Evolutionary conservation across 2,113 vertebrate species (phyloP).

Genomic region (Grammomys dolichurus): DNA sequence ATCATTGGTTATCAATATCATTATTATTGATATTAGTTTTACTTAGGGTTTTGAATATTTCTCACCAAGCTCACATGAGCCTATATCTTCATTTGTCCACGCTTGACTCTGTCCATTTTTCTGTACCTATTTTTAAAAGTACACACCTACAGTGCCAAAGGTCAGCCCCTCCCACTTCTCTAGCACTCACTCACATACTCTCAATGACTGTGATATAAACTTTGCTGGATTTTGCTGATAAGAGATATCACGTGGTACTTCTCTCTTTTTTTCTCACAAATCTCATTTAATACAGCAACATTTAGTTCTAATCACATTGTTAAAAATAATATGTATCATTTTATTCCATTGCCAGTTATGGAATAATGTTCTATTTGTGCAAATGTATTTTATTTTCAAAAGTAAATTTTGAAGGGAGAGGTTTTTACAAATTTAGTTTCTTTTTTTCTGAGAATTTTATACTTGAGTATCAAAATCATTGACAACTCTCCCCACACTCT

Average conservation of each 20-base stretch:
- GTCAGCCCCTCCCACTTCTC: too few relatives aligned
- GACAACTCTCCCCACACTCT: neutral
- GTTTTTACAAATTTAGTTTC: slow-evolving; percentile 15
- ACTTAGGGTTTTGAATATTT: neutral
- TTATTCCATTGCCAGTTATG: neutral
- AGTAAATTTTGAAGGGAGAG: neutral
- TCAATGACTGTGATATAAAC: too few relatives aligned
- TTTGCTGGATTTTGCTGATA: neutral
- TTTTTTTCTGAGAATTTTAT: neutral
- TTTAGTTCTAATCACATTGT: neutral
- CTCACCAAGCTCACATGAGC: neutral
- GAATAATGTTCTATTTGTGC: neutral
- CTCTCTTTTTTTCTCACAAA: neutral
- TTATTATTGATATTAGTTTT: neutral
- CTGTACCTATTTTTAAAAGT: neutral
- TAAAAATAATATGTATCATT: neutral
- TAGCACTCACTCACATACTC: neutral
- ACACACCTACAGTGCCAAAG: neutral
- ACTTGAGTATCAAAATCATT: neutral
- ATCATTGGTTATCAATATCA: neutral
- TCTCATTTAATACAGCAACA: neutral
- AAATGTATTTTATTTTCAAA: neutral
- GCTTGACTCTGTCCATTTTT: neutral
- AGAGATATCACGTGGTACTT: neutral
- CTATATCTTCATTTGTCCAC: neutral